Base-by-base conservation (phyloP, 1,140 invertebrate genomes). In the Eupeodes corollae region DNA sequence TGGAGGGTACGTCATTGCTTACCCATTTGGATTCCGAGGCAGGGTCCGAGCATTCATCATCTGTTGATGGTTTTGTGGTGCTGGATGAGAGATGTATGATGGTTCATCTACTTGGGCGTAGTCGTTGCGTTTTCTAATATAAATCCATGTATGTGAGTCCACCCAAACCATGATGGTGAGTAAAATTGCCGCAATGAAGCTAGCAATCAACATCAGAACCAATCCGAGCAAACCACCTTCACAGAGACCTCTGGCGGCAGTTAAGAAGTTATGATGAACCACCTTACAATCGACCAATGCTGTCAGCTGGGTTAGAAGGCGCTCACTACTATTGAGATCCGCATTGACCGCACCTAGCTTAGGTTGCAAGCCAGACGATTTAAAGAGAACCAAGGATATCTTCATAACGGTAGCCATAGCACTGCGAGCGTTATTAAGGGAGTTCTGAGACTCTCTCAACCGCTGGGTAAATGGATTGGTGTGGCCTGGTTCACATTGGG, bases 61-160 rank as follows among this genome's bases (percentile, higher is more conserved):
- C 52, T 62, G 61, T 37, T 67, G 62, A 53, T 67, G 67, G 44
- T 69, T 69, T 50, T 69, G 67, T 16, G 59, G 60, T 5, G 61
- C 59, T 46, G 63, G 63, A 55, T 26, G 21, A 6, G 66, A 67
- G 13, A 67, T 65, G 34, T 69, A 67, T 26, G 66, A 67, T 2
- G 64, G 62, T 42, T 66, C 64, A 40, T 69, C 65, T 26, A 68
- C 64, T 51, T 68, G 61, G 18, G 64, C 62, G 40, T 70, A 68
- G 44, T 68, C 67, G 35, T 64, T 65, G 6, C 59, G 47, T 67
- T 90, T 91, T 63, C 89, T 81, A 56, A 94, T 91, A 62, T 94
- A 93, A 60, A 95, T 94, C 91, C 91, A 96, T 1, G 90, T 91
- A 59, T 94, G 90, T 15, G 90, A 94, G 59, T 93, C 90, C 19